Conservation (phyloP, 2,797 vertebrate genomes). For the Eospalax fontanierii region DNA sequence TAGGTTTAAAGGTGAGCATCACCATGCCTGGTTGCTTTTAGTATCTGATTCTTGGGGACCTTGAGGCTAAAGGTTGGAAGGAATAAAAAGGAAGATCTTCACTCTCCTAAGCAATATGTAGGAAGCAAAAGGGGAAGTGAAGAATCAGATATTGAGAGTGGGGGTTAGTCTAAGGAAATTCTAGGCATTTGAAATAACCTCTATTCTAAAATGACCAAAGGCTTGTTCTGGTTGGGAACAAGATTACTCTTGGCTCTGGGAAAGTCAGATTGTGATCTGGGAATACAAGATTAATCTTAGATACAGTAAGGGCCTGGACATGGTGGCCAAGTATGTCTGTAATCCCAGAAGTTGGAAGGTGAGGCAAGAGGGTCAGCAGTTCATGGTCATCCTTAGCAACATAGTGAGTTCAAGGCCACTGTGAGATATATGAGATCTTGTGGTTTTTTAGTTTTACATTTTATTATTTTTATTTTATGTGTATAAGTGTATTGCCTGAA, state of each 20-base stretch:
- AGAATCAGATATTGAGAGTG: slow-evolving; percentile 40
- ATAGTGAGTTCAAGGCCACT: background rate
- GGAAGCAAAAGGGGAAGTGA: slow-evolving; percentile 41
- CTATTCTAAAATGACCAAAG: slow-evolving; percentile 48
- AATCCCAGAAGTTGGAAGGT: background rate
- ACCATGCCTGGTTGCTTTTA: slow-evolving; percentile 31
- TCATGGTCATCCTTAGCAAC: background rate
- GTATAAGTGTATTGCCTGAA: background rate
- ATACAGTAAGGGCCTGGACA: background rate
- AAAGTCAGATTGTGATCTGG: slow-evolving; percentile 58
- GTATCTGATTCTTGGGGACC: slow-evolving; percentile 45
- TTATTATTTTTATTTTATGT: background rate
- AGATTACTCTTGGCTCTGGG: slow-evolving; percentile 50
- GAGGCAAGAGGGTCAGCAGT: background rate
- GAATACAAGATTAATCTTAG: slow-evolving; percentile 55
- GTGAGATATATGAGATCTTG: background rate
- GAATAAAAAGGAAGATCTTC: slow-evolving; percentile 56
- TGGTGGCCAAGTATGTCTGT: background rate
- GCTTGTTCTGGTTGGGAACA: slow-evolving; percentile 17
- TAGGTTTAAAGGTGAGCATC: background rate
- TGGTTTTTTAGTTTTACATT: background rate
- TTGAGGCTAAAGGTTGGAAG: slow-evolving; percentile 42
- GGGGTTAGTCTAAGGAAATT: slow-evolving; percentile 55
- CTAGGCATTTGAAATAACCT: slow-evolving; percentile 62
- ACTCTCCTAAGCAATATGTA: slow-evolving; percentile 17